Evolutionary conservation across 2,113 vertebrate genomes (phyloP), one percentile per base, ranked within the genome.

Genomic region (Leucopsar rothschildi): DNA sequence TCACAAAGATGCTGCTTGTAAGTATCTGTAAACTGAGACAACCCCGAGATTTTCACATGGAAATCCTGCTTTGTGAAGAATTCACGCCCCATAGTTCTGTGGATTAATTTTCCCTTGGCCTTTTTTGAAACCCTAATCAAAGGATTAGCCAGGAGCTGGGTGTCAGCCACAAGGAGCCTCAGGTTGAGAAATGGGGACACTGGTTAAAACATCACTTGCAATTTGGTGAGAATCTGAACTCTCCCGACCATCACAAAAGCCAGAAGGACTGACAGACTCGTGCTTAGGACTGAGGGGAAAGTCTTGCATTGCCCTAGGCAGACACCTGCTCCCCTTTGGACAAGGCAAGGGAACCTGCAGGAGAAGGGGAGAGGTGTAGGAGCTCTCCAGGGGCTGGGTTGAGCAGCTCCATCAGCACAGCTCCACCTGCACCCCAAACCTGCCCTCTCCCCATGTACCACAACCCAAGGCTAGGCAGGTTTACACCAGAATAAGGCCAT

Each of bases 341-440:
- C 44, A 72, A 49, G 20, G 12, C 5, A 88, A 9, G 23, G 39
- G n/a, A 87, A 25, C 19, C 5, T 18, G 10, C 40, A 31, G 27
- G 52, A 35, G 57, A 45, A 37, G n/a, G 6, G 29, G 16, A 53
- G 60, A 52, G 10, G 39, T 0, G 0, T 42, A n/a, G 57, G 29
- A 70, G 28, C 27, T n/a, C 22, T 50, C 22, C n/a, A 0, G 0
- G 33, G 35, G 10, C n/a, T 56, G 78, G 31, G 42, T 0, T 64
- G 40, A 53, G 64, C 55, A 84, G 56, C 21, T 15, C 33, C 37
- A 37, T 39, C 53, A 56, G 70, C 71, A 23, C 60, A 76, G 63
- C 53, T 27, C 42, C 69, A 45, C 29, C 63, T 22, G 37, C 59
- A 60, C 40, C 45, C 59, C 27, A 78, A 39, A 39, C 16, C 84